Conservation (phyloP, 2,888 invertebrate genomes). For the Tanaodytes sp. region DNA sequence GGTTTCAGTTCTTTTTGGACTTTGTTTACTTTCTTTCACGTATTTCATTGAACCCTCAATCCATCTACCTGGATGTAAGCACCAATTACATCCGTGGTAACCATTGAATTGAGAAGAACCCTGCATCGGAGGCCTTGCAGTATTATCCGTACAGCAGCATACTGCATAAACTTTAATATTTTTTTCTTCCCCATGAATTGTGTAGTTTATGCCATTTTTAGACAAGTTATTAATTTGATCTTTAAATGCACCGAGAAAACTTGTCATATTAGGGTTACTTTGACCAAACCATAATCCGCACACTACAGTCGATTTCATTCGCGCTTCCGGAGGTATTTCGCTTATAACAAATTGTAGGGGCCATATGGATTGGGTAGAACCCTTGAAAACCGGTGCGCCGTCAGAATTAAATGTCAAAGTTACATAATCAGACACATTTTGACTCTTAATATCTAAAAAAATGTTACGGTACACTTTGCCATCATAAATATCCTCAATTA, state of each 20-base stretch:
- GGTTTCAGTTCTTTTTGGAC: slow-evolving; percentile 2
- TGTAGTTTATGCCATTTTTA: slow-evolving; percentile 6
- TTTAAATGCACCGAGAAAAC: neutral
- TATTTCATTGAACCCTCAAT: too few species aligned
- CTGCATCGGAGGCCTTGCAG: too few species aligned
- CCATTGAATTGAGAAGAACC: too few species aligned
- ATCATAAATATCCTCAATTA: too few species aligned
- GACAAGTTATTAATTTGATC: neutral
- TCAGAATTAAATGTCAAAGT: slow-evolving; percentile 11
- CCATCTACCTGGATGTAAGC: too few species aligned
- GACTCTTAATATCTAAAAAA: neutral
- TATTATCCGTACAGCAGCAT: too few species aligned
- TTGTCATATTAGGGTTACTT: slow-evolving; percentile 24
- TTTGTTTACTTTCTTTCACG: slow-evolving; percentile 7
- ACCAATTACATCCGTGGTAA: too few species aligned
- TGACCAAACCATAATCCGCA: slow-evolving; percentile 24
- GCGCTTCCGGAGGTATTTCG: slow-evolving; percentile 7
- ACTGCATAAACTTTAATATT: too few species aligned
- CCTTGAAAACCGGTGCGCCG: slow-evolving; percentile 1
- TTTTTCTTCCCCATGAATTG: neutral
- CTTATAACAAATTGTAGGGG: slow-evolving; percentile 10
- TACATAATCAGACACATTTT: slow-evolving; percentile 1
- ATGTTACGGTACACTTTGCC: slow-evolving; percentile 4
- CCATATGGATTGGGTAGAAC: slow-evolving; percentile 11
- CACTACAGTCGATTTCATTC: neutral